These are phyloP conservation scores for Cephus cinctus DNA, from an alignment of 1,140 invertebrate species.

Conservation along the genomic window DNA sequence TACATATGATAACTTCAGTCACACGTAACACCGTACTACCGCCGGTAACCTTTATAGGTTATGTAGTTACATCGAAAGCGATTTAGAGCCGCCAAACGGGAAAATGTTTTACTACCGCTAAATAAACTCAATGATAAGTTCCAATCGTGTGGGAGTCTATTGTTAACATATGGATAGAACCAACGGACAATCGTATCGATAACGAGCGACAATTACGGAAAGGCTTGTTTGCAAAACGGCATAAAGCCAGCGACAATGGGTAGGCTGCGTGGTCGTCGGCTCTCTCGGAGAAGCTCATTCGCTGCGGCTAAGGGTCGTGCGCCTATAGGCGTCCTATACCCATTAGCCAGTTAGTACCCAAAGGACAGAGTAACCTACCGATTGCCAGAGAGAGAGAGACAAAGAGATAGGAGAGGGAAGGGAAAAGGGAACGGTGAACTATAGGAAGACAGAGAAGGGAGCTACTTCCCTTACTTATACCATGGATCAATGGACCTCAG, in stretches of 20 bases:
- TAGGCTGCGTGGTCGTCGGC: too few relatives aligned
- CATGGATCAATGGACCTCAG: conserved; percentile 34
- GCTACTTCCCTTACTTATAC: too few relatives aligned
- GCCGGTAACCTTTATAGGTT: too few relatives aligned
- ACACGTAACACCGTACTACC: too few relatives aligned
- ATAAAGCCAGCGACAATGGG: conserved; percentile 16
- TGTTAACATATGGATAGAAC: too few relatives aligned
- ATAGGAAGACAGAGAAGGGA: too few relatives aligned
- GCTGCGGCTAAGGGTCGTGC: not conserved
- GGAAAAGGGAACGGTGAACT: not conserved
- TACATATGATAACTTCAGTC: too few relatives aligned
- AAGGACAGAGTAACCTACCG: not conserved
- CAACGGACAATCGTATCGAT: conserved; percentile 39
- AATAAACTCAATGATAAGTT: too few relatives aligned
- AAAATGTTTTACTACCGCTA: too few relatives aligned
- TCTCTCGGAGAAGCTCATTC: too few relatives aligned
- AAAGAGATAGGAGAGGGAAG: not conserved
- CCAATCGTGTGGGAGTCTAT: conserved; percentile 1
- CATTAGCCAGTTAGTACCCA: not conserved
- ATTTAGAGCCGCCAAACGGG: too few relatives aligned
- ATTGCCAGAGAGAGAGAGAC: not conserved
- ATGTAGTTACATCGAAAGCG: too few relatives aligned
- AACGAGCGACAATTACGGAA: conserved; percentile 46
- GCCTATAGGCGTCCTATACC: not conserved
- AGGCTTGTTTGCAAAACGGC: conserved; percentile 27